These are phyloP conservation scores for Irena cyanogastra DNA, from an alignment of 2,113 vertebrate species.

Conservation along the genomic window DNA sequence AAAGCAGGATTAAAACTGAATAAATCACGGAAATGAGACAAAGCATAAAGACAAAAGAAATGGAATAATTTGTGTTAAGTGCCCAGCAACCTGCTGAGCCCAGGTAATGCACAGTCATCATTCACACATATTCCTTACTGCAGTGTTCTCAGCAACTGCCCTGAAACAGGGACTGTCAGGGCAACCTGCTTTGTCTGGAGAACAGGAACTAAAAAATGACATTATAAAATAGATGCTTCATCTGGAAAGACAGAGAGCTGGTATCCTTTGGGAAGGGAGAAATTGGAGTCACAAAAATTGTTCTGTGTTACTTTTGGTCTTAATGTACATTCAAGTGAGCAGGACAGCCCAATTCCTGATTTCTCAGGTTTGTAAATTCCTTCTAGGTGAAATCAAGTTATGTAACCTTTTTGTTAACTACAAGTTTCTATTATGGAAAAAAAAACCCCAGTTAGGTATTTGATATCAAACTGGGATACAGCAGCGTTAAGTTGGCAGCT, in stretches of 20 bases:
- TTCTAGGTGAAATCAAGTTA: neutral
- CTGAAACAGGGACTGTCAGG: neutral
- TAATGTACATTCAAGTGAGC: neutral
- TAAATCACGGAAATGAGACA: neutral
- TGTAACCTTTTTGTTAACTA: neutral
- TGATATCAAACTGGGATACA: neutral
- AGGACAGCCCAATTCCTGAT: neutral
- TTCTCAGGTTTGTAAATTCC: neutral
- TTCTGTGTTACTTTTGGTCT: neutral
- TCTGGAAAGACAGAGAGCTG: neutral
- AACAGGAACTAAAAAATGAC: neutral
- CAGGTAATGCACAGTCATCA: neutral
- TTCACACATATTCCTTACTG: neutral
- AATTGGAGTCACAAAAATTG: neutral
- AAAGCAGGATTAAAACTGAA: neutral
- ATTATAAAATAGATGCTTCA: neutral
- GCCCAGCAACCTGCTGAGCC: neutral
- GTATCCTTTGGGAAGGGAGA: neutral
- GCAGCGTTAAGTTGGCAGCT: neutral
- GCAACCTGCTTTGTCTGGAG: neutral
- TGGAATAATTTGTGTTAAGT: neutral
- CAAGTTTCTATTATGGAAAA: neutral
- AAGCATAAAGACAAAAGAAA: neutral
- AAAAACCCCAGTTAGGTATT: neutral
- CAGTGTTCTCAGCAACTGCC: neutral